Evolutionary conservation across 2,888 invertebrate genomes (phyloP), one percentile per base, ranked within the genome.

Genomic region (Nomada lathburiana): DNA sequence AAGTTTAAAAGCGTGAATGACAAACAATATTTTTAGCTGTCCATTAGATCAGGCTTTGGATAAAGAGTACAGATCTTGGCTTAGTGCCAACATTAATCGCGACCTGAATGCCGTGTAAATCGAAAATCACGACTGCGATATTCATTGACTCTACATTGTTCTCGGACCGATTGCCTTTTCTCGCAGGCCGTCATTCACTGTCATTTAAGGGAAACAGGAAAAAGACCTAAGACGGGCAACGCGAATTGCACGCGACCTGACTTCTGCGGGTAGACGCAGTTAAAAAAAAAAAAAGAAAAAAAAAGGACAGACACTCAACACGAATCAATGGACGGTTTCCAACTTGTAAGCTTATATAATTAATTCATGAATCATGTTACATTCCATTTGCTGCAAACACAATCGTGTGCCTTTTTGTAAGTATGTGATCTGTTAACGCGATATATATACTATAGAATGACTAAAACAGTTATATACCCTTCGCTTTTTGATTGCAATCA

Each of bases 271-370:
- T 29, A 53, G 36, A 44, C 80, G 73, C 77, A 76, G 73, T 59
- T 59, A 36, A 36, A 36, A 36, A 36, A 23, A 11, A 67, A 67
- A 55, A 47, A 20, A n/a, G n/a, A 20, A 67, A 65, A 60, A 76
- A 71, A 55, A 82, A 76, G 77, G 85, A 70, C 77, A 65, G 70
- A 42, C 62, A 44, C 11, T 42, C 65, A 59, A 20, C 50, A 87
- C 29, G 62, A 57, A 57, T 71, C 76, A 76, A 74, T 81, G 86
- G 80, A 86, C 76, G 55, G 47, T 55, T 80, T 80, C 73, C 84
- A 80, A 79, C 50, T 73, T 74, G 88, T 87, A 86, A 87, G 83
- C 60, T 83, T 74, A 69, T 53, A 47, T 76, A 71, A 75, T 68
- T 76, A 68, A 83, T 84, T 55, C 11, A 64, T 77, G 82, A 83